A percentile compares a stretch with the other conserved stretches of the same genome.
Conservation (phyloP, 2,113 vertebrate genomes). For the Ciconia boyciana region DNA sequence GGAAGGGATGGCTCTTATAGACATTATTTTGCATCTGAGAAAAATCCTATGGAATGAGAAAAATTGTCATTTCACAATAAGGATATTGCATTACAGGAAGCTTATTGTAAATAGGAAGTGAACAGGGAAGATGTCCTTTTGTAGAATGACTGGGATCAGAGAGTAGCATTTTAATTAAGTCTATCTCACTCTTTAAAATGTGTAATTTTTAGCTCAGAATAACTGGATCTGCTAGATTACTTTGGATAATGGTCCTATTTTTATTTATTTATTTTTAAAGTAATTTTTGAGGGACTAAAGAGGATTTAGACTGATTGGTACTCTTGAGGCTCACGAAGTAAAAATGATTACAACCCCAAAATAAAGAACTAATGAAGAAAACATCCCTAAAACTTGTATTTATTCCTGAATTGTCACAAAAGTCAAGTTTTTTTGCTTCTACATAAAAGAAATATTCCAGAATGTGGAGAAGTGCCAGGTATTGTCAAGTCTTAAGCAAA, state of each 20-base stretch:
- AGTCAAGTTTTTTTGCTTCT: neutral
- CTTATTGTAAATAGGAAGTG: neutral
- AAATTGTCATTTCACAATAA: neutral
- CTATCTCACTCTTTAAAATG: neutral
- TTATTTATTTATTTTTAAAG: neutral
- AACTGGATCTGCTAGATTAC: neutral
- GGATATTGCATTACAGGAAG: neutral
- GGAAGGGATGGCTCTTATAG: neutral
- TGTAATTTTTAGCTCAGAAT: neutral
- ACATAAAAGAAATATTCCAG: neutral
- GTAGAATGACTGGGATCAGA: neutral
- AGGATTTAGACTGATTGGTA: neutral
- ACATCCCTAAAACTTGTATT: neutral
- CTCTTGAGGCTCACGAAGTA: neutral
- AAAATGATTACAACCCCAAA: neutral
- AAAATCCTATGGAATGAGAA: neutral
- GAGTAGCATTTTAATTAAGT: neutral
- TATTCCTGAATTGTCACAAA: neutral
- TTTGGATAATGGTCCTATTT: neutral
- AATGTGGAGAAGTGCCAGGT: neutral
- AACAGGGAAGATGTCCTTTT: neutral
- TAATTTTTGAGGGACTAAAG: neutral
- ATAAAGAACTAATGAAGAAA: neutral
- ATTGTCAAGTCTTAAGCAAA: neutral
- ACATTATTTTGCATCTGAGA: neutral